Percentiles rank a stretch among this genome's conserved stretches.
Conservation (phyloP, 2,113 vertebrate species). For the Triplophysa siluroides region DNA sequence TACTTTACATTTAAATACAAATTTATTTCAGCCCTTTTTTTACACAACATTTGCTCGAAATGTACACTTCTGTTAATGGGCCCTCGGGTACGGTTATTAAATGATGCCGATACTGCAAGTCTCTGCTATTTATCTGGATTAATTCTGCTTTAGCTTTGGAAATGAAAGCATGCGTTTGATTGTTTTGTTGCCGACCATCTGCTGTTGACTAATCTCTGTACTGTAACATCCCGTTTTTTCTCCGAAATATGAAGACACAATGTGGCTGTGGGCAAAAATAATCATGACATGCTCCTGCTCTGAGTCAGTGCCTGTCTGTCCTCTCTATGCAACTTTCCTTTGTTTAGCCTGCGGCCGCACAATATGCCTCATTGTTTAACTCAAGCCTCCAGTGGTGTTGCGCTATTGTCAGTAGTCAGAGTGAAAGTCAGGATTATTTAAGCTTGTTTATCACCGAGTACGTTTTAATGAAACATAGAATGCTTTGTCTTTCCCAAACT, state of each 20-base stretch:
- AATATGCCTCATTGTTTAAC: constrained; percentile 64
- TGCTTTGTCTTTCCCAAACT: constrained; percentile 32
- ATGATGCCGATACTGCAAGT: too few relatives aligned
- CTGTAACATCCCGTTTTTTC: constrained; percentile 51
- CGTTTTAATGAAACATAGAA: constrained; percentile 30
- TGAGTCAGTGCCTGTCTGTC: constrained; percentile 65
- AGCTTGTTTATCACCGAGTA: constrained; percentile 52
- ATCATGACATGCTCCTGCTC: constrained; percentile 51
- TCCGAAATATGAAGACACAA: constrained; percentile 53
- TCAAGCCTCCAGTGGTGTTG: constrained; percentile 52
- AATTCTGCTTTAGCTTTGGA: not conserved
- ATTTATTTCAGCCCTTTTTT: too few relatives aligned
- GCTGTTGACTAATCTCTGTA: constrained; percentile 53
- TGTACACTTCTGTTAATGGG: too few relatives aligned
- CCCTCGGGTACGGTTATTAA: too few relatives aligned
- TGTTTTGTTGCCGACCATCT: constrained; percentile 53
- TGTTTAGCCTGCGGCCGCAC: constrained; percentile 66
- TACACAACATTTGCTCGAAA: too few relatives aligned
- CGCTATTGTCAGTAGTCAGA: constrained; percentile 31
- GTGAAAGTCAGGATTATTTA: constrained; percentile 60
- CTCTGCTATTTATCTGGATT: too few relatives aligned
- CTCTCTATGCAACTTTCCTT: constrained; percentile 60
- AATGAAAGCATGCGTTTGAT: not conserved
- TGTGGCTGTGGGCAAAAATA: constrained; percentile 54
- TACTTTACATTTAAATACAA: too few relatives aligned